Base-by-base conservation (phyloP, 2,888 invertebrate genomes). In the Alloscopus bannaensis region DNA sequence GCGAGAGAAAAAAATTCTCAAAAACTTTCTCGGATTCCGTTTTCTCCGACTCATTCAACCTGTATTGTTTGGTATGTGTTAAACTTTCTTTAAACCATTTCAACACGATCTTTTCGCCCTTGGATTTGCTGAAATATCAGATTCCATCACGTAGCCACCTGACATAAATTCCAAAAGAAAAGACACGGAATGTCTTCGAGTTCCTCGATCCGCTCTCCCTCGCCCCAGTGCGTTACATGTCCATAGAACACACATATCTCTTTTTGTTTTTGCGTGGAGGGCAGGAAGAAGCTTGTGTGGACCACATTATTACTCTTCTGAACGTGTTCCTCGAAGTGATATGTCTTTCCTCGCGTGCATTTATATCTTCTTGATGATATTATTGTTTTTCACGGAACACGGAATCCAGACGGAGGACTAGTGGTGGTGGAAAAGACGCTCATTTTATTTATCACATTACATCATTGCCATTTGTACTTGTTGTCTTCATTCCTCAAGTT, bases 81-180 rank as follows among this genome's bases (percentile, higher is more conserved):
- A n/a, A n/a, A n/a, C n/a, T n/a, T n/a, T n/a, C n/a, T n/a, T n/a
- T n/a, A n/a, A n/a, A n/a, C n/a, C n/a, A n/a, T n/a, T n/a, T n/a
- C n/a, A n/a, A n/a, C n/a, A n/a, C n/a, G n/a, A n/a, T n/a, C n/a
- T n/a, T n/a, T n/a, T 28, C 36, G 11, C 18, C 11, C 31, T 6
- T n/a, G 11, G 18, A 31, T 18, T 24, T 24, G 66, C 47, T 22
- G 42, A 42, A 40, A 47, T 73, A 69, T 64, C 64, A 47, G 69
- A 77, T 77, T 70, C 77, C 70, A 62, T 69, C 77, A 77, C 77
- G 77, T 77, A 62, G 13, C 55, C 69, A 77, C 69, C 77, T 77
- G 77, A 77, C 77, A 77, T 70, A 77, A 77, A 77, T 70, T 45
- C 77, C 77, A 20, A n/a, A n/a, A n/a, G n/a, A n/a, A n/a, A n/a